Percentiles rank a stretch among this genome's conserved stretches.
Conservation (phyloP, 2,113 vertebrate species). For the Ailurus styani region DNA sequence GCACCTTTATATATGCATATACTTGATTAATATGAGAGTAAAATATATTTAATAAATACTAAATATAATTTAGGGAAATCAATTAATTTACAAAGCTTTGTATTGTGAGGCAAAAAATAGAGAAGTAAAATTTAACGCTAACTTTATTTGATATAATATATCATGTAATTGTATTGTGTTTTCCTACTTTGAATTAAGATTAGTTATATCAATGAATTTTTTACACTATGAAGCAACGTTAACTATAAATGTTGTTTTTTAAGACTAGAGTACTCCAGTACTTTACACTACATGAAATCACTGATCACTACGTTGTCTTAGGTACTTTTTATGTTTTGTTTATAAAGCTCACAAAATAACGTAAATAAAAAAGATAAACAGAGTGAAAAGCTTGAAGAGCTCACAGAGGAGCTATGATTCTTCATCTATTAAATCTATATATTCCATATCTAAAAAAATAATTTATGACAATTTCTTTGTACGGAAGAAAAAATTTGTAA, state of each 20-base stretch:
- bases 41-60: conserved; percentile 5
- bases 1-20: neutral
- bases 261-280: neutral
- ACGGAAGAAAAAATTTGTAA: conserved; percentile 70
- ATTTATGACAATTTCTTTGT: conserved; percentile 50
- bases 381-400: neutral
- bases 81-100: neutral
- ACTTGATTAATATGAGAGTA: neutral
- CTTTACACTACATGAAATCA: neutral
- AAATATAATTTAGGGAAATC: neutral
- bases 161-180: neutral
- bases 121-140: conserved; percentile 15
- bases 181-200: conserved; percentile 30
- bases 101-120: neutral
- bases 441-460: neutral
- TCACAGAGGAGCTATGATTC: neutral
- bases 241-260: neutral
- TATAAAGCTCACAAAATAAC: conserved; percentile 47
- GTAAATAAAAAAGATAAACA: conserved; percentile 34
- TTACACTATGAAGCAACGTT: neutral
- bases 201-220: neutral
- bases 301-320: neutral
- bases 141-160: neutral
- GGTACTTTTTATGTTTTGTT: conserved; percentile 25
- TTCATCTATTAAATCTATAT: conserved; percentile 41